Conservation (phyloP, 2,797 vertebrate species). For the Poeciliopsis presidionis region DNA sequence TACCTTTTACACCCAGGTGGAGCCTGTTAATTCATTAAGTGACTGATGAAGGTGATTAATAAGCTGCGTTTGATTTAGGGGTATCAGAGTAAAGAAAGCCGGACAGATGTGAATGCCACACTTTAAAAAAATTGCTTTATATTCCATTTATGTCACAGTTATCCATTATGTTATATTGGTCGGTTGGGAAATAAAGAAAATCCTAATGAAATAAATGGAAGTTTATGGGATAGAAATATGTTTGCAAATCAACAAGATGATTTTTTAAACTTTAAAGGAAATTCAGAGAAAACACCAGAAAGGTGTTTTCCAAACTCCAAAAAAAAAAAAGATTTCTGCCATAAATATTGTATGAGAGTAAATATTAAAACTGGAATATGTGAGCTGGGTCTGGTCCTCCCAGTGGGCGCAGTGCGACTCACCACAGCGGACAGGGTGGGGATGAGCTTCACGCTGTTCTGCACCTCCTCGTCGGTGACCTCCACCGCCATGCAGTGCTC, state of each 20-base stretch:
- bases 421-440: conserved; percentile 94
- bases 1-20: background rate
- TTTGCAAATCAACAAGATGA: background rate
- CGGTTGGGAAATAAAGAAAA: background rate
- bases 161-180: background rate
- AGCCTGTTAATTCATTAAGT: background rate
- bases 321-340: too few species aligned
- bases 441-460: conserved; percentile 92
- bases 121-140: background rate
- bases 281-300: background rate
- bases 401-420: conserved; percentile 43
- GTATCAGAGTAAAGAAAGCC: background rate
- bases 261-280: background rate
- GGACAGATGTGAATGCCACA: background rate
- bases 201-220: background rate
- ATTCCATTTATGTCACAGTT: background rate
- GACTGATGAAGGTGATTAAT: background rate
- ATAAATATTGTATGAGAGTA: too few species aligned
- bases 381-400: background rate
- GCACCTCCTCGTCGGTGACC: conserved; percentile 94
- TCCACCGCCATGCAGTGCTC: conserved; percentile 92
- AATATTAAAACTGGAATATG: background rate
- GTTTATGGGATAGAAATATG: background rate
- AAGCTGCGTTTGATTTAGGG: background rate
- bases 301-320: too few species aligned